phyloP scores from a whole-genome alignment of 1,140 invertebrate genomes.

The Apocrypta bakeri region DNA sequence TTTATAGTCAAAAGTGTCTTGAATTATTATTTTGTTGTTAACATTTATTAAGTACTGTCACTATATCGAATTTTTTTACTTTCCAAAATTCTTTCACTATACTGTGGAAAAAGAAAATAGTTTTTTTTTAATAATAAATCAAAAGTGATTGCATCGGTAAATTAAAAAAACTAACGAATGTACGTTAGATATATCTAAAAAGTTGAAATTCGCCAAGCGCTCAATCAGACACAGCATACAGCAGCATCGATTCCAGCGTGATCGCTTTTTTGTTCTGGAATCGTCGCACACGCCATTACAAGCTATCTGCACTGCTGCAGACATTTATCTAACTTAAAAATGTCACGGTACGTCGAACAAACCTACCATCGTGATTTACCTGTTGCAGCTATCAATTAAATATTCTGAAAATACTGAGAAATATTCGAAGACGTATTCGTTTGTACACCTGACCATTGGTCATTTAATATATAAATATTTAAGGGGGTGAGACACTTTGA shows the following conservation, averaged over 20 bases:
- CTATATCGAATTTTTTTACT: no score
- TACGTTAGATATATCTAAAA: background rate
- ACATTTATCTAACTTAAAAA: background rate
- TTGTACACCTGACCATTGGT: no score
- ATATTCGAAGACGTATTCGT: no score
- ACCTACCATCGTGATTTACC: constrained; percentile 31
- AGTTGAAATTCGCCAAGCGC: background rate
- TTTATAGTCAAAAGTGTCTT: no score
- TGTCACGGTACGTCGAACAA: background rate
- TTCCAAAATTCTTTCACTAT: no score
- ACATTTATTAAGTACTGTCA: no score
- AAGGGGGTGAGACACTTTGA: no score
- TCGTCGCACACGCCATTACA: background rate
- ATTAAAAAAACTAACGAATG: background rate
- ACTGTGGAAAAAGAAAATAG: no score
- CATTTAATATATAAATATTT: no score
- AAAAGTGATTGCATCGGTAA: background rate
- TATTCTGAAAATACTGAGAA: background rate
- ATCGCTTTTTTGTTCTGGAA: constrained; percentile 19
- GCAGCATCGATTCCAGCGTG: background rate
- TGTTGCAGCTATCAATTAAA: constrained; percentile 37
- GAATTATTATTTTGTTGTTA: no score
- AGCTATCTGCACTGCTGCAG: background rate
- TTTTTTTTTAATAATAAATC: background rate
- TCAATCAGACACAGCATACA: background rate